Percentiles rank a stretch among this genome's conserved stretches.
Conservation (phyloP, 2,113 vertebrate genomes). For the Oryzias melastigma region DNA sequence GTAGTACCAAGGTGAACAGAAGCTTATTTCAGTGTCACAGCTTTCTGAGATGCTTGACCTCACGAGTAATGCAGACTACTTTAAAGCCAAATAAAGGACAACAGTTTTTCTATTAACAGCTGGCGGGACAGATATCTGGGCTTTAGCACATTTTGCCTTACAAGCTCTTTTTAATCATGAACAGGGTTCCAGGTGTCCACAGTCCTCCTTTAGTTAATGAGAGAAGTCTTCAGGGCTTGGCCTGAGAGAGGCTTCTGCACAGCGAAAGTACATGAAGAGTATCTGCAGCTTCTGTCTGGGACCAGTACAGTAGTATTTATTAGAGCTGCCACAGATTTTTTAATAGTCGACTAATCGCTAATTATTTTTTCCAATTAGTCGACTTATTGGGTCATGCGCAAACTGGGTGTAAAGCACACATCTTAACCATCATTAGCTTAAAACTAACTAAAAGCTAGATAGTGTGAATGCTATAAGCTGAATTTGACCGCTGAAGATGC, state of each 20-base stretch:
- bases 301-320: no score
- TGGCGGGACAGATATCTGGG: not conserved
- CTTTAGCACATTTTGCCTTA: constrained; percentile 5
- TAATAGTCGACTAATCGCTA: no score
- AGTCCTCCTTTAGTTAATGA: constrained; percentile 59
- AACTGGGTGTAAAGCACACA: no score
- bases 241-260: constrained; percentile 57
- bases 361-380: no score
- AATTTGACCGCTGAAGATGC: no score
- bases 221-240: constrained; percentile 51
- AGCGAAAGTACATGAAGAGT: constrained; percentile 64
- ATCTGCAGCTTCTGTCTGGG: constrained; percentile 36
- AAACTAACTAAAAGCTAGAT: no score
- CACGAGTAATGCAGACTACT: constrained; percentile 28
- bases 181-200: constrained; percentile 49
- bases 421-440: no score
- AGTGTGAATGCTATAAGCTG: no score
- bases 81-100: constrained; percentile 12
- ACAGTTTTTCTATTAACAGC: constrained; percentile 35
- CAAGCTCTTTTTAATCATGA: constrained; percentile 6
- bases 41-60: constrained; percentile 18
- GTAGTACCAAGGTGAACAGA: constrained; percentile 54
- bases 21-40: constrained; percentile 17
- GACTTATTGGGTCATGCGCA: no score
- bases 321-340: no score